Evolutionary conservation across 2,797 vertebrate species (phyloP).

Genomic region (Myioborus melanocephalus): DNA sequence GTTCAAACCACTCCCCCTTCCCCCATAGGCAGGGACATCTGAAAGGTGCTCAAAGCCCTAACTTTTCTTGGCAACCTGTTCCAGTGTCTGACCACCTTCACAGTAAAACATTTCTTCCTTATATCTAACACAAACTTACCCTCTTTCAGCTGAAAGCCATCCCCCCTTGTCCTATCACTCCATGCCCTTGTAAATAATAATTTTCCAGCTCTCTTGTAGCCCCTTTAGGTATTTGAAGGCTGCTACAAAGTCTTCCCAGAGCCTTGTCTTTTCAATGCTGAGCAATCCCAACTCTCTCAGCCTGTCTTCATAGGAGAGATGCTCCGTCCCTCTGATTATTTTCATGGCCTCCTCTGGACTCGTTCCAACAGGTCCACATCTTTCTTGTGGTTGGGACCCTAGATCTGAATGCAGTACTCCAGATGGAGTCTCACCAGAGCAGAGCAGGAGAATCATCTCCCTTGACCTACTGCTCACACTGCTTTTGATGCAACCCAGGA

Average conservation of each 20-base stretch:
- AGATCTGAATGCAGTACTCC: neutral
- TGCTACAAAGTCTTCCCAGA: neutral
- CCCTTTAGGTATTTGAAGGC: neutral
- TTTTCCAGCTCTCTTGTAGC: neutral
- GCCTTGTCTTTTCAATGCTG: neutral
- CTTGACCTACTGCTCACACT: neutral
- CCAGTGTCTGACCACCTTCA: neutral
- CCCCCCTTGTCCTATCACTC: neutral
- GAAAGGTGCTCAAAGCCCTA: neutral
- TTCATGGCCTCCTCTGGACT: neutral
- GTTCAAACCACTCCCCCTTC: neutral
- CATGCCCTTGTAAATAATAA: neutral
- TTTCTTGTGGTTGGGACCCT: neutral
- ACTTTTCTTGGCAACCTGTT: neutral
- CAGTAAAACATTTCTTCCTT: neutral
- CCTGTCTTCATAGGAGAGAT: neutral
- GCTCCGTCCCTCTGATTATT: neutral
- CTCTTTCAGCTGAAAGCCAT: neutral
- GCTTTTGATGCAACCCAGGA: neutral
- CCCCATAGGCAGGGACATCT: neutral
- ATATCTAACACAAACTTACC: neutral
- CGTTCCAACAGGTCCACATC: neutral
- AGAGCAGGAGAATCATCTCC: neutral
- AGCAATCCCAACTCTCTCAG: neutral
- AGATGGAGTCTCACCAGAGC: neutral